Evolutionary conservation across 1,140 invertebrate species (phyloP).

Genomic region (Cheumatopsyche charites): DNA sequence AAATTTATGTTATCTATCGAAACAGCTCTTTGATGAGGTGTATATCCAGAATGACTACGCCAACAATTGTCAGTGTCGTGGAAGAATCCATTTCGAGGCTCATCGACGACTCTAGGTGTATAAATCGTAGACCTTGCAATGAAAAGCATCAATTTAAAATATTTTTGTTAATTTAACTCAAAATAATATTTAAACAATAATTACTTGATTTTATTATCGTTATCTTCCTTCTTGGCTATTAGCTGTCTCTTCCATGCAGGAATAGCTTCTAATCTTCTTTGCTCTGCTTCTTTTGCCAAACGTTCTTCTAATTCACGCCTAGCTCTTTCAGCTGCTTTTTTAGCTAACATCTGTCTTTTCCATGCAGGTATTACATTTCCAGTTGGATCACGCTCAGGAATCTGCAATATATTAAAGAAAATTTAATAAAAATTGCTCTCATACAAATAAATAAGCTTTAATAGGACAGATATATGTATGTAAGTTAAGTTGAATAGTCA

Average conservation of each 20-base stretch:
- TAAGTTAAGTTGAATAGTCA: not conserved
- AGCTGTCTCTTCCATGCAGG: conserved; percentile 93
- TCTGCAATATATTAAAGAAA: conserved; percentile 70
- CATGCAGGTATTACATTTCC: conserved; percentile 90
- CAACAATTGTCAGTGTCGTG: conserved; percentile 59
- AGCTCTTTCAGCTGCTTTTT: conserved; percentile 90
- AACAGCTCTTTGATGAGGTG: conserved; percentile 57
- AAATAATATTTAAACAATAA: not conserved
- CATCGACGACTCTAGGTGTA: conserved; percentile 69
- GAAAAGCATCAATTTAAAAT: not conserved
- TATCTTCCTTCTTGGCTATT: conserved; percentile 79
- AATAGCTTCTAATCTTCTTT: conserved; percentile 82
- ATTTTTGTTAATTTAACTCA: not conserved
- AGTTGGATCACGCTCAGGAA: conserved; percentile 86
- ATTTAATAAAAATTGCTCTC: too few species aligned
- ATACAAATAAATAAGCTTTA: not conserved
- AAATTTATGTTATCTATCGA: conserved; percentile 66
- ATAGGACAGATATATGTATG: not conserved
- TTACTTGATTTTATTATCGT: conserved; percentile 73
- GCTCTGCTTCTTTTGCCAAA: conserved; percentile 81
- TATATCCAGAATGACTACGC: conserved; percentile 58
- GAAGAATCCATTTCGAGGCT: conserved; percentile 55
- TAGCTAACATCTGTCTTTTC: conserved; percentile 93
- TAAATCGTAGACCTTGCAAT: conserved; percentile 65
- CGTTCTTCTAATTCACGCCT: conserved; percentile 88